Evolutionary conservation across 1,140 invertebrate genomes (phyloP), one percentile per base, ranked within the genome.

Genomic region (Drosophila biarmipes): DNA sequence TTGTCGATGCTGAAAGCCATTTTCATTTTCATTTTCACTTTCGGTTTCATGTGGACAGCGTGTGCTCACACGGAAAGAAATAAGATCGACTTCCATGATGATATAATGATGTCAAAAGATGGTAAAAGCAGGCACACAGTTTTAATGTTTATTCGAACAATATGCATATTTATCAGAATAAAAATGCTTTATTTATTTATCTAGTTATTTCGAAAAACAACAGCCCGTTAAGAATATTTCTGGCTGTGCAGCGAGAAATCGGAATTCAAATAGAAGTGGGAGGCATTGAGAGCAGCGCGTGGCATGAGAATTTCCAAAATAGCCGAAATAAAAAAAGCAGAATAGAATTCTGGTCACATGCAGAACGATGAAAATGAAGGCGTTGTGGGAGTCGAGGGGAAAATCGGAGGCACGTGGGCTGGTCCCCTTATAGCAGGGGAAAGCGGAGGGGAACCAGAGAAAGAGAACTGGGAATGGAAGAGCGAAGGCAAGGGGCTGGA

Each of bases 251-350:
- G 17, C 11, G 21, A 48, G 11, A 29, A 43, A 46, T 35, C 31
- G 46, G 42, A 21, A 40, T 48, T 40, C 12, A 49, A 63, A 49
- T 51, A 42, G 11, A 19, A 42, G 63, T 67, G 64, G 61, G 69
- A 48, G 72, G 53, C 63, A 35, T 68, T 49, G 61, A n/a, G 56
- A 78, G 14, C 58, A 63, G 82, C 82, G 82, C 82, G 82, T 86
- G 82, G 75, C 82, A 73, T 67, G 45, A 78, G 66, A 58, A 77
- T 80, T 85, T 85, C 81, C 81, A 85, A 78, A 67, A 67, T 67
- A 67, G 62, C 34, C 58, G 31, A 59, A 61, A 73, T 71, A 29
- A 53, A 71, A 62, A 74, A 63, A 64, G 24, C 40, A 74, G 72
- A 75, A 67, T 55, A 61, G 37, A 67, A 75, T 78, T 73, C 55